A percentile compares a stretch with the other conserved stretches of the same genome.
Evolutionary conservation across 2,113 vertebrate genomes (phyloP).

Genomic region (Pimephales promelas): DNA sequence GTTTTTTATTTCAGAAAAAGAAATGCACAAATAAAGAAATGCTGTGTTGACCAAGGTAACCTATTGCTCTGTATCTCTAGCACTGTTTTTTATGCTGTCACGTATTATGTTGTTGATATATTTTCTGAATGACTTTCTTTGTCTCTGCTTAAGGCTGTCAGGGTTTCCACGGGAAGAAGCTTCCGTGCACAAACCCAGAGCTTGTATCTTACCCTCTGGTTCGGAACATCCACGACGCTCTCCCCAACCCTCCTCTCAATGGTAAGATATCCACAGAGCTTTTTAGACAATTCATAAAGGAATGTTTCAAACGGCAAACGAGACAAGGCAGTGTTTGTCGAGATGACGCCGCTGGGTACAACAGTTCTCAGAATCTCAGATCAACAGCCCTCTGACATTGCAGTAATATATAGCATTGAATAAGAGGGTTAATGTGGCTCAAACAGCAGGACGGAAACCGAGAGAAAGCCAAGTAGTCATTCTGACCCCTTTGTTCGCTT

Average conservation of each 20-base stretch:
- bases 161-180: slow-evolving; percentile 69
- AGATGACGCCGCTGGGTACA: slow-evolving; percentile 32
- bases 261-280: slow-evolving; percentile 67
- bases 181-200: slow-evolving; percentile 62
- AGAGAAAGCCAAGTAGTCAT: slow-evolving; percentile 1
- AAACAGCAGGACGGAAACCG: slow-evolving; percentile 15
- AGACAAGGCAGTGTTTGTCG: slow-evolving; percentile 48
- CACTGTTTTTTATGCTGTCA: background rate
- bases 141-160: slow-evolving; percentile 63
- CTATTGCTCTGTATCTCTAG: background rate
- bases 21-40: slow-evolving; percentile 66
- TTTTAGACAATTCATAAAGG: slow-evolving; percentile 26
- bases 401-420: slow-evolving; percentile 11
- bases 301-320: slow-evolving; percentile 12
- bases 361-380: slow-evolving; percentile 34
- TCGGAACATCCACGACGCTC: slow-evolving; percentile 64
- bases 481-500: slow-evolving; percentile 34
- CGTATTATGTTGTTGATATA: background rate
- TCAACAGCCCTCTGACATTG: slow-evolving; percentile 27
- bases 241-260: slow-evolving; percentile 72
- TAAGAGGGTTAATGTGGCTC: slow-evolving; percentile 22
- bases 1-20: slow-evolving; percentile 65
- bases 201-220: slow-evolving; percentile 74
- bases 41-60: slow-evolving; percentile 70
- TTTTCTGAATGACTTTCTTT: slow-evolving; percentile 12